Evolutionary conservation across 2,888 invertebrate genomes (phyloP), one percentile per base, ranked within the genome.

Genomic region (Lochmaea crataegi): DNA sequence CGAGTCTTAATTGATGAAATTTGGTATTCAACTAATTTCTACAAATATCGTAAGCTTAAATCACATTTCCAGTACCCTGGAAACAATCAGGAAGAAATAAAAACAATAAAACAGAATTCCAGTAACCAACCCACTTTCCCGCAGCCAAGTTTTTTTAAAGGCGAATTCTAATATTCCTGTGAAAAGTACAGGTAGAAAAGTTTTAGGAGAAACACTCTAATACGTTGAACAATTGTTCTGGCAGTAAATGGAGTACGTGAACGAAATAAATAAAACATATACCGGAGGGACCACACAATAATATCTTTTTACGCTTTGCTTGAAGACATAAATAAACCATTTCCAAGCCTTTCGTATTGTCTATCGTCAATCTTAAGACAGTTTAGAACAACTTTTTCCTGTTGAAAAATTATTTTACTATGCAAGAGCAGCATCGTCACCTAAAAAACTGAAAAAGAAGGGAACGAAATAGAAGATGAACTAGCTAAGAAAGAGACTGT

Each of bases 121-220:
- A 53, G 10, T 53, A 68, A 60, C 42, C 67, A 68, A 58, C 60
- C 67, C 32, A 58, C 60, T 68, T 45, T 58, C 42, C 48, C 67
- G 32, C 67, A 48, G 45, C 45, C 22, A 65, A 68, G 60, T 68
- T 60, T 68, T 67, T 22, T 68, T 18, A 68, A 68, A 68, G 60
- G 58, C 67, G 67, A 68, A 68, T 58, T 22, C 58, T 45, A 45
- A 60, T 48, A 48, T 67, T 67, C 42, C 57, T 45, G 45, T 42
- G 2, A 57, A 68, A 68, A 68, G 67, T 60, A 68, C 67, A 68
- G 66, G 66, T 66, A 56, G 60, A 26, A 60, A 68, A 60, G 45
- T 68, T 68, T 45, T 57, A 0, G 67, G 51, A 67, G 22, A 48
- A 68, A 56, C 45, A 58, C 58, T 45, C 58, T 26, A 26, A 58